A percentile compares a stretch with the other conserved stretches of the same genome.
phyloP scores from a whole-genome alignment of 2,888 invertebrate species.

The Gymnocheta viridis region DNA sequence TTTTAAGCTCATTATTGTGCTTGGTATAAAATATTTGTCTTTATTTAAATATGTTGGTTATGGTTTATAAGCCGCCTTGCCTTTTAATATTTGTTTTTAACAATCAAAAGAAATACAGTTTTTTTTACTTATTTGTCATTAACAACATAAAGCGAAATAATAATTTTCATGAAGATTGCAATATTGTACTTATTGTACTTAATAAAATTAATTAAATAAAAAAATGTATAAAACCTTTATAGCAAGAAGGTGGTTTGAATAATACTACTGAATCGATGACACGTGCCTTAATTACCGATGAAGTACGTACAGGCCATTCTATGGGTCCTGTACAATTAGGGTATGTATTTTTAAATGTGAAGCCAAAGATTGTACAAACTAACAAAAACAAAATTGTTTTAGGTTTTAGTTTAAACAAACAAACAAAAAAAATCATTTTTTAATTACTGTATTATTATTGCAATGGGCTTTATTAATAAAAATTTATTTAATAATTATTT shows the following conservation, averaged over 20 bases:
- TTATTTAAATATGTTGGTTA: conserved; percentile 54
- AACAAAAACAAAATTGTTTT: conserved; percentile 28
- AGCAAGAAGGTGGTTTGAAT: conserved; percentile 86
- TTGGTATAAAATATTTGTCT: conserved; percentile 34
- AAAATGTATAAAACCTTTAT: conserved; percentile 76
- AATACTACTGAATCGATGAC: conserved; percentile 96
- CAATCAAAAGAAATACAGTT: conserved; percentile 12
- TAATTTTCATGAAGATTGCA: neutral
- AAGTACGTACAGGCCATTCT: conserved; percentile 91
- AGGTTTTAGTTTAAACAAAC: conserved; percentile 20
- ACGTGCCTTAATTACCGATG: conserved; percentile 96
- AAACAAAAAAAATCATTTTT: neutral
- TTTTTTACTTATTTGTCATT: conserved; percentile 55
- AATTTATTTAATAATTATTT: conserved; percentile 72
- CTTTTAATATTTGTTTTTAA: conserved; percentile 61
- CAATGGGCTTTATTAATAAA: conserved; percentile 54
- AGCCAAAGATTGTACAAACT: conserved; percentile 32
- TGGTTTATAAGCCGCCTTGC: conserved; percentile 56
- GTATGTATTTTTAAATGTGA: conserved; percentile 85
- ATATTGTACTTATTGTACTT: neutral
- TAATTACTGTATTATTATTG: conserved; percentile 5
- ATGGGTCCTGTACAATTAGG: conserved; percentile 96
- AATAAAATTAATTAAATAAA: conserved; percentile 30
- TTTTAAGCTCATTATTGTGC: conserved; percentile 47
- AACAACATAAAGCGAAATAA: conserved; percentile 17